A percentile compares a stretch with the other conserved stretches of the same genome.
Conservation (phyloP, 2,797 vertebrate genomes). For the Ceryle rudis region DNA sequence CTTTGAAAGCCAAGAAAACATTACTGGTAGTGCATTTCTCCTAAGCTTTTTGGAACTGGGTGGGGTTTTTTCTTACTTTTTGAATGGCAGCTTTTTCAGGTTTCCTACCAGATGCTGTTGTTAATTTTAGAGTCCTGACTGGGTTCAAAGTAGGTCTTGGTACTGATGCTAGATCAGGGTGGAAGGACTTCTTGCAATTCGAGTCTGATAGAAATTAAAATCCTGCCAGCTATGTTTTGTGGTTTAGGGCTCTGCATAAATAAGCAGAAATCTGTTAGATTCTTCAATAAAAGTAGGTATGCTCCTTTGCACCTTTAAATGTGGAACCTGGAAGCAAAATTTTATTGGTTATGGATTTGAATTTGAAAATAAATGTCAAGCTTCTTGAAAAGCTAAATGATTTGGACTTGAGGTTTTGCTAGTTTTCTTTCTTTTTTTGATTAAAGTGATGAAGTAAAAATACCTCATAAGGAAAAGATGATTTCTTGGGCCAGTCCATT, state of each 20-base stretch:
- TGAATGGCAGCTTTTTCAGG: not conserved
- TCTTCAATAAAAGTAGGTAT: not conserved
- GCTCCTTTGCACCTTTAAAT: not conserved
- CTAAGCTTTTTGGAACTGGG: not conserved
- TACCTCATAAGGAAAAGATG: not conserved
- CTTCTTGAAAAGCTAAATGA: not conserved
- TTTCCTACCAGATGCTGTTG: not conserved
- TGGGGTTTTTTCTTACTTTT: not conserved
- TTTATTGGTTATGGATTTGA: not conserved
- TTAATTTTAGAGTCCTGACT: not conserved
- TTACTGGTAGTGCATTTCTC: not conserved
- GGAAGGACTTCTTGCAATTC: not conserved
- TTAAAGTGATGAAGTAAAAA: not conserved
- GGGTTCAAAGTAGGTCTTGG: not conserved
- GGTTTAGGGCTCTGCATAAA: not conserved
- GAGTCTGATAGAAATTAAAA: not conserved
- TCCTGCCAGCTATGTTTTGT: not conserved
- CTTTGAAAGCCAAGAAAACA: not conserved
- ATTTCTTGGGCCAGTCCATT: not conserved
- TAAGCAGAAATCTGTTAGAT: not conserved
- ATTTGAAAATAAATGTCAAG: not conserved
- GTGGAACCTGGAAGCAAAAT: not conserved
- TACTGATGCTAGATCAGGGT: not conserved
- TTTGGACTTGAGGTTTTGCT: not conserved
- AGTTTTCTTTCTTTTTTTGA: not conserved